A percentile compares a stretch with the other conserved stretches of the same genome.
Conservation (phyloP, 2,888 invertebrate genomes). For the Eupithecia abbreviata region DNA sequence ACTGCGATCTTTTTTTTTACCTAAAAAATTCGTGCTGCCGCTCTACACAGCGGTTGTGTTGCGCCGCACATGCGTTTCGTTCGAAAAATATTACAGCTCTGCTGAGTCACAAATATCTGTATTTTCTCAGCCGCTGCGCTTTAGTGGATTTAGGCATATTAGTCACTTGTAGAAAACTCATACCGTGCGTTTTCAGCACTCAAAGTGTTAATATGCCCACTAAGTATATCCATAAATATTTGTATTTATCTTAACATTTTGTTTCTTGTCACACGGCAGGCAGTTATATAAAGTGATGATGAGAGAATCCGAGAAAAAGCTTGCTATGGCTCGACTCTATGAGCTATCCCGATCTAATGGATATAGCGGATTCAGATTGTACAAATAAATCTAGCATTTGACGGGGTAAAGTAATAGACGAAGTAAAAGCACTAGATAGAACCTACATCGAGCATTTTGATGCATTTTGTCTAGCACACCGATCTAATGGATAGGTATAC, state of each 20-base stretch:
- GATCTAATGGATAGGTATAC: slow-evolving; percentile 16
- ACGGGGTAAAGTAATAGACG: slow-evolving; percentile 71
- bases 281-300: slow-evolving; percentile 75
- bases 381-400: slow-evolving; percentile 62
- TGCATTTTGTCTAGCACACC: slow-evolving; percentile 62
- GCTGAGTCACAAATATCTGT: no score
- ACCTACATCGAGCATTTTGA: slow-evolving; percentile 57
- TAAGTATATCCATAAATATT: neutral
- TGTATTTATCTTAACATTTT: slow-evolving; percentile 56
- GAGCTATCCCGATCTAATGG: slow-evolving; percentile 73
- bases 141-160: no score
- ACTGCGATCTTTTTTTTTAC: no score
- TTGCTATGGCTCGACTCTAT: slow-evolving; percentile 72
- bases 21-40: no score
- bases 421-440: slow-evolving; percentile 50
- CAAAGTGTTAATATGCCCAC: neutral
- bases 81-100: no score
- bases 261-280: slow-evolving; percentile 71
- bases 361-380: slow-evolving; percentile 69
- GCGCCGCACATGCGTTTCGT: no score
- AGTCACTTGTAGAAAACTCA: no score
- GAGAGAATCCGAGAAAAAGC: slow-evolving; percentile 77
- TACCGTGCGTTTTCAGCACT: no score
- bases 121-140: no score
- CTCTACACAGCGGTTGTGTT: no score